Percentiles rank a stretch among this genome's conserved stretches.
Evolutionary conservation across 2,888 invertebrate genomes (phyloP).

Genomic region (Microctonus brassicae): DNA sequence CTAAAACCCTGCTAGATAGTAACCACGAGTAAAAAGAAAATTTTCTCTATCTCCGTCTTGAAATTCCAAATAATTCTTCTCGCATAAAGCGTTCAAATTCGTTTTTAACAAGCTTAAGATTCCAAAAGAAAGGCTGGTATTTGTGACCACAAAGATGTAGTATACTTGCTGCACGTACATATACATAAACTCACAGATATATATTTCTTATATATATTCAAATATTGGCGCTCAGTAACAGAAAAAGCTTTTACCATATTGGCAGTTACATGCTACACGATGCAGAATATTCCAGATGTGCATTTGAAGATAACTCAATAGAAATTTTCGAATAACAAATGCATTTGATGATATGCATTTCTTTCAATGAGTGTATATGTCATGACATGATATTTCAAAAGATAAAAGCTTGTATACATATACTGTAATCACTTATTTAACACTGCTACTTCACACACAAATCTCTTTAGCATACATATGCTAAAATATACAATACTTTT

Average conservation of each 20-base stretch:
- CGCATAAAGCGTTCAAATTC: slow-evolving; percentile 3
- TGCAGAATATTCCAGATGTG: neutral
- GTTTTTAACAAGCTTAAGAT: slow-evolving; percentile 1
- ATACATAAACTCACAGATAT: neutral
- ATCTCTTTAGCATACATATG: too few relatives aligned
- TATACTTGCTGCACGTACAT: neutral
- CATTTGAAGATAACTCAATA: neutral
- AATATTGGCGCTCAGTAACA: neutral
- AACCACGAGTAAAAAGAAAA: neutral
- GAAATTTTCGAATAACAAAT: slow-evolving; percentile 20
- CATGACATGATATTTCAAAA: neutral
- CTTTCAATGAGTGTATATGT: neutral
- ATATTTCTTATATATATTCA: neutral
- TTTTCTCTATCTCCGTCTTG: slow-evolving; percentile 2
- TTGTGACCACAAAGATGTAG: neutral
- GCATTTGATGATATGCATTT: neutral
- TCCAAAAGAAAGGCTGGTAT: neutral
- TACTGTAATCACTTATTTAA: too few relatives aligned
- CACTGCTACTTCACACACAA: too few relatives aligned
- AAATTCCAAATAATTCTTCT: slow-evolving; percentile 6
- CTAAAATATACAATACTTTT: too few relatives aligned
- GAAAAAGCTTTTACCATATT: slow-evolving; percentile 6
- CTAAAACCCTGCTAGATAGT: neutral
- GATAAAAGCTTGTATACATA: neutral
- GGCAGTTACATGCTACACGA: slow-evolving; percentile 14